Conservation (phyloP, 2,888 invertebrate genomes). For the Junonia oenone region DNA sequence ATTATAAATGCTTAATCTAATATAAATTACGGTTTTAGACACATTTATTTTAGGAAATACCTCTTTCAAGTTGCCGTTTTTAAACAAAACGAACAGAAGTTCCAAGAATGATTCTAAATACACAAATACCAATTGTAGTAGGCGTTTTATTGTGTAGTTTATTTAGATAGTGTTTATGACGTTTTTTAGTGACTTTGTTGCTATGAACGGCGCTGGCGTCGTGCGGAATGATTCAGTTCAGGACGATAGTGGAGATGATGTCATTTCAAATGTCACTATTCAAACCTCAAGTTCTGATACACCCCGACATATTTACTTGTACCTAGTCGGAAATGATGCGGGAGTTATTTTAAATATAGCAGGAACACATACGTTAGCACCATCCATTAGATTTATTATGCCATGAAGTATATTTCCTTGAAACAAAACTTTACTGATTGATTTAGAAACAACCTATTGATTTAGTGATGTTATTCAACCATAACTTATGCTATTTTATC, state of each 20-base stretch:
- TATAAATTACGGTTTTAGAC: background rate
- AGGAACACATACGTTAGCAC: background rate
- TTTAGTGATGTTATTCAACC: background rate
- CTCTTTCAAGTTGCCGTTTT: background rate
- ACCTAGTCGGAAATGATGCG: background rate
- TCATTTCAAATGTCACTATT: conserved; percentile 19
- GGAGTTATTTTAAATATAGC: background rate
- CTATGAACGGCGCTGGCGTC: conserved; percentile 4
- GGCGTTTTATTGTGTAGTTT: background rate
- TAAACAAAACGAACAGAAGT: background rate
- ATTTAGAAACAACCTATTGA: background rate
- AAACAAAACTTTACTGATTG: background rate
- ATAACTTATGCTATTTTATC: background rate
- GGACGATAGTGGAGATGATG: conserved; percentile 14
- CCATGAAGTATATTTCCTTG: background rate
- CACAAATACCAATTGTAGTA: background rate
- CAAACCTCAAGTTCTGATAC: background rate
- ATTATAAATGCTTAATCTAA: background rate
- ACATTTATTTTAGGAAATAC: background rate
- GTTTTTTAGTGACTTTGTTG: conserved; percentile 3
- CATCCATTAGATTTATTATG: background rate
- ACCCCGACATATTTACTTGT: background rate
- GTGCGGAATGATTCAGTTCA: conserved; percentile 13
- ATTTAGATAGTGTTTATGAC: conserved; percentile 4
- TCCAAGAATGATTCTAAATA: background rate